A percentile compares a stretch with the other conserved stretches of the same genome.
Evolutionary conservation across 2,113 vertebrate species (phyloP).

Genomic region (Lophura nycthemera): DNA sequence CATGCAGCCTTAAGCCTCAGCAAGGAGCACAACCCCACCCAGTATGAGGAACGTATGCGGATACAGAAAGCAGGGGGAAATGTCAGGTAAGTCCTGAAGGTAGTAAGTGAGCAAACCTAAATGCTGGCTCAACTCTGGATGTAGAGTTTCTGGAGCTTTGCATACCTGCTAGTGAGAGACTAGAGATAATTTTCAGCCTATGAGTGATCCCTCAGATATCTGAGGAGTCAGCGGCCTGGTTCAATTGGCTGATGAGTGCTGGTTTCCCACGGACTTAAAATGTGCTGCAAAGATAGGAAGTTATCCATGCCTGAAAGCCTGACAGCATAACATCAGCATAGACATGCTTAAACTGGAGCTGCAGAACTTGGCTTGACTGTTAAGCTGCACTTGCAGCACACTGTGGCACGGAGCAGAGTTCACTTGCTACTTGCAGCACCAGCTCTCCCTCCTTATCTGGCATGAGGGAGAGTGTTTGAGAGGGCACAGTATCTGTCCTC

Average conservation of each 20-base stretch:
- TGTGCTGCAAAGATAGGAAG: neutral
- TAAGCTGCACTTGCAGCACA: neutral
- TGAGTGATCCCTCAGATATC: neutral
- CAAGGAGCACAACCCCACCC: conserved; percentile 95
- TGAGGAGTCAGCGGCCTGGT: neutral
- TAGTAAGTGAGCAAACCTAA: neutral
- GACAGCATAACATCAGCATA: neutral
- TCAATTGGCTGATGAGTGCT: neutral
- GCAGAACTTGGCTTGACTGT: neutral
- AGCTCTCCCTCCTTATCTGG: neutral
- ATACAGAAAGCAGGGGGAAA: conserved; percentile 96
- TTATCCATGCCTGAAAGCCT: neutral
- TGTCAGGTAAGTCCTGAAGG: conserved; percentile 82
- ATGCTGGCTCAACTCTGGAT: neutral
- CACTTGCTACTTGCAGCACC: neutral
- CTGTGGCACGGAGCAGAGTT: neutral
- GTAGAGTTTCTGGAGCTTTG: neutral
- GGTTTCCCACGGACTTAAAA: neutral
- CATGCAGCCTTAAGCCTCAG: conserved; percentile 88
- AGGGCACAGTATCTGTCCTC: too few species aligned
- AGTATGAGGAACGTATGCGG: conserved; percentile 95
- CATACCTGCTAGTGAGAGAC: rapidly evolving
- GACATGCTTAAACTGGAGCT: neutral
- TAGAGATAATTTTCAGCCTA: neutral
- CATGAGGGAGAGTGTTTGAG: neutral